A percentile compares a stretch with the other conserved stretches of the same genome.
Conservation (phyloP, 2,113 vertebrate genomes). For the Seriola aureovittata region DNA sequence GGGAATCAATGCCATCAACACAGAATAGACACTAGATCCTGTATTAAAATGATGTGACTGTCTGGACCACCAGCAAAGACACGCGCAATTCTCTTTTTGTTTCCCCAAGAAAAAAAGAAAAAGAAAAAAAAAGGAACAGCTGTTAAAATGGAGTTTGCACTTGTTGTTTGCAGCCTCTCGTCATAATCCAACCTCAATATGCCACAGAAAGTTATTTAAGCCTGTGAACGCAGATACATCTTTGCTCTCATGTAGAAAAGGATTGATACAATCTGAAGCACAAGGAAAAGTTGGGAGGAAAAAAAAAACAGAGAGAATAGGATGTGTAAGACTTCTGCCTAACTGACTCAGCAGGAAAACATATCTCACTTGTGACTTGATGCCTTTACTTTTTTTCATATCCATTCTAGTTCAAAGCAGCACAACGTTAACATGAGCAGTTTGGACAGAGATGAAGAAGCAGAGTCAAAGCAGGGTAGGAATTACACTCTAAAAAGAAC, state of each 20-base stretch:
- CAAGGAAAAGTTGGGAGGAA: slow-evolving; percentile 3
- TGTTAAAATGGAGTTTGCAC: slow-evolving; percentile 12
- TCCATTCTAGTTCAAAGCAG: slow-evolving; percentile 42
- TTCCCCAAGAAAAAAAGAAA: slow-evolving; percentile 28
- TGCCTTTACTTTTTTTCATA: slow-evolving; percentile 16
- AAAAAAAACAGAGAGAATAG: not conserved
- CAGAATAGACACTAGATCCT: slow-evolving; percentile 59
- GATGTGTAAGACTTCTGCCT: not conserved
- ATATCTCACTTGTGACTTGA: slow-evolving; percentile 30
- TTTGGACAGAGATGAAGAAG: slow-evolving; percentile 29
- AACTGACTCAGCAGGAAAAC: slow-evolving; percentile 25
- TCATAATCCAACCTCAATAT: slow-evolving; percentile 46
- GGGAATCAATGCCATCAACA: slow-evolving; percentile 76
- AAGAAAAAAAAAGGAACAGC: slow-evolving; percentile 37
- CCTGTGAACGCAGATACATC: slow-evolving; percentile 28
- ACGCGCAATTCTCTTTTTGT: not conserved
- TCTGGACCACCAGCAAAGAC: slow-evolving; percentile 42
- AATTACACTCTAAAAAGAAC: slow-evolving; percentile 35
- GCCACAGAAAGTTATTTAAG: slow-evolving; percentile 52
- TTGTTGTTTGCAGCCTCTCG: slow-evolving; percentile 26
- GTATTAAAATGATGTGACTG: slow-evolving; percentile 55
- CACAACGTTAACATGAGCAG: not conserved
- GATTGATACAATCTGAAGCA: slow-evolving; percentile 45
- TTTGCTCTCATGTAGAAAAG: slow-evolving; percentile 30
- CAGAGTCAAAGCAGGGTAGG: slow-evolving; percentile 23